Base-by-base conservation (phyloP, 1,140 invertebrate species). In the Heliothis subflexa region DNA sequence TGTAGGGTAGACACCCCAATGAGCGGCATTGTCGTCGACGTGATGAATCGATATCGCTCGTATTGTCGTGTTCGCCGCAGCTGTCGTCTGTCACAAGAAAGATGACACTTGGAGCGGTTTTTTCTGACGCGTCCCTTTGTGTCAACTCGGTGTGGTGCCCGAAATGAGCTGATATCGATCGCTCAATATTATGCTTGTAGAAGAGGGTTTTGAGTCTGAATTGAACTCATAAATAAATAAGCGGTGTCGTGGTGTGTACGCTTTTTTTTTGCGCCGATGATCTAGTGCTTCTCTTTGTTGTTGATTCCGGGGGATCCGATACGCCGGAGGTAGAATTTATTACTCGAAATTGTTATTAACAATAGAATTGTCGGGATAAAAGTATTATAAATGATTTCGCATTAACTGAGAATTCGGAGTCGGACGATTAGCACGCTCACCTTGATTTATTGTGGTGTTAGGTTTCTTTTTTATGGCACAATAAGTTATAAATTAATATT, bases 181-280 rank as follows among this genome's bases (percentile, higher is more conserved):
- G 89, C 86, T 88, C 83, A 89, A 91, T 89, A 91, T 91, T 89
- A 85, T 86, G 83, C 86, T 83, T 81, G 81, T 85, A 73, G 88
- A 87, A 86, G 90, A 89, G 90, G 89, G 88, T 89, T 80, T 88
- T 76, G 80, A 84, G 86, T 85, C 87, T 91, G 92, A 90, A 92
- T 91, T 90, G 90, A 88, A 86, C 89, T 92, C 90, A 92, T 93
- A 93, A 93, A 93, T 93, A 93, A 92, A 92, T 92, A 92, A 92
- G 91, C 90, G 80, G 86, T 92, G 88, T 92, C 88, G 90, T 89
- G 88, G 90, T 84, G 89, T 93, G 90, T 92, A 86, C 84, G 78
- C 84, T 85, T 88, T 91, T 89, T 84, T 93, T 89, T 83, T 86
- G 81, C 45, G 84, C 83, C 82, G 86, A 87, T 90, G 87, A 89